Evolutionary conservation across 2,113 vertebrate genomes (phyloP), one percentile per base, ranked within the genome.

Genomic region (Phylloscopus trochilus): DNA sequence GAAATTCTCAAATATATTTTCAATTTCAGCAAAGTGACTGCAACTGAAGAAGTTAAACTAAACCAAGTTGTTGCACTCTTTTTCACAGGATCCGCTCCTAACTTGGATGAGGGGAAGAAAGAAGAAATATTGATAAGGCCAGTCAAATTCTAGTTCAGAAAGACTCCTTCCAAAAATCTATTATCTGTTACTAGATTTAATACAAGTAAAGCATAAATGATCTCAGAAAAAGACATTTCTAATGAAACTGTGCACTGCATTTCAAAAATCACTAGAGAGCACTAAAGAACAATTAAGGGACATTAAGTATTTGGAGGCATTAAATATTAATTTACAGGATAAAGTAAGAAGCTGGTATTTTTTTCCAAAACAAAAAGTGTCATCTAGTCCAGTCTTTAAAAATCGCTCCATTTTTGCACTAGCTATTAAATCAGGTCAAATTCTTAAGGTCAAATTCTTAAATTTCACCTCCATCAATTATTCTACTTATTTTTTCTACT

Each of bases 251-350:
- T 74, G 93, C 41, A 77, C 59, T 94, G 79, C 87, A 83, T 80
- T 91, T 91, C 58, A 86, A 88, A 93, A 93, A 78, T 91, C 95
- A 97, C 94, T 94, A 96, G 95, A 90, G 95, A 94, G 95, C 92
- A 95, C 94, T 94, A 90, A 93, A 85, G 87, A 90, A 94, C 94
- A 95, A 87, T 91, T 91, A 95, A 82, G 22, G 62, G 67, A 89
- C 46, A 64, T 73, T 70, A 63, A 72, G 18, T 51, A 75, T 76
- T 69, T 68, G n/a, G 35, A 78, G 17, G 53, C 9, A 56, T 76
- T n/a, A 67, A 89, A 92, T 77, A 88, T 93, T 92, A 33, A 85
- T 74, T 83, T 46, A 43, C 16, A 89, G 5, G 27, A 74, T 43
- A 75, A 92, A 74, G 31, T 37, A 92, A 81, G 16, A 43, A 60